A percentile compares a stretch with the other conserved stretches of the same genome.
phyloP scores from a whole-genome alignment of 2,888 invertebrate genomes.

The Craniophora ligustri region DNA sequence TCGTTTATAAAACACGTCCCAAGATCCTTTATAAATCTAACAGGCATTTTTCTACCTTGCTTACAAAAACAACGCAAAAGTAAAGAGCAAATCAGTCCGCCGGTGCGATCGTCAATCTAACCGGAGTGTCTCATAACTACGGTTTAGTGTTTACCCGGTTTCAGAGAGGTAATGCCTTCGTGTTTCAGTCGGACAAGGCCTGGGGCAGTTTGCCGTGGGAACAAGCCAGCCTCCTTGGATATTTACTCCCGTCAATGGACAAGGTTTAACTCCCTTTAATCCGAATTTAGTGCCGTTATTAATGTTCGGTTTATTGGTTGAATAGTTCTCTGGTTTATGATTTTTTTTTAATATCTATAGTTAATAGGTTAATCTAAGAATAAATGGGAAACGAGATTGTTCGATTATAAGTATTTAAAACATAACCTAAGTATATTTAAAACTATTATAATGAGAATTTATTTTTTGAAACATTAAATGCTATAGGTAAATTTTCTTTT shows the following conservation, averaged over 20 bases:
- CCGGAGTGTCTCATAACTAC: conserved; percentile 61
- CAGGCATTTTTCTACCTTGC: neutral
- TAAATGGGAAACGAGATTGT: too few relatives aligned
- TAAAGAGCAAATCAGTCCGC: conserved; percentile 31
- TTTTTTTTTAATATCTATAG: neutral
- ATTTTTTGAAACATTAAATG: too few relatives aligned
- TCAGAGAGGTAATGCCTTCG: conserved; percentile 61
- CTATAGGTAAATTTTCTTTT: too few relatives aligned
- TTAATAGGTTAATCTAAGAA: too few relatives aligned
- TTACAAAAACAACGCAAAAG: conserved; percentile 9
- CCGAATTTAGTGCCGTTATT: conserved; percentile 57
- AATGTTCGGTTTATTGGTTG: conserved; percentile 34
- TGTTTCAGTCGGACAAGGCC: conserved; percentile 56
- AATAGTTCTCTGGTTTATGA: conserved; percentile 18
- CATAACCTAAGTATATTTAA: too few relatives aligned
- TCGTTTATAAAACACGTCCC: too few relatives aligned
- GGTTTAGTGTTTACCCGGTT: conserved; percentile 56
- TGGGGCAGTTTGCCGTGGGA: conserved; percentile 67
- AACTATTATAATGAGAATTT: too few relatives aligned
- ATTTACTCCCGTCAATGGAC: conserved; percentile 53
- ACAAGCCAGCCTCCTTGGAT: conserved; percentile 46
- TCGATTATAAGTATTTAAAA: too few relatives aligned
- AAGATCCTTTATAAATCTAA: neutral
- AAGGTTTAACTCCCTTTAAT: conserved; percentile 55
- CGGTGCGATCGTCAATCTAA: conserved; percentile 48